phyloP scores from a whole-genome alignment of 2,797 vertebrate species.

The Acanthurus tractus region DNA sequence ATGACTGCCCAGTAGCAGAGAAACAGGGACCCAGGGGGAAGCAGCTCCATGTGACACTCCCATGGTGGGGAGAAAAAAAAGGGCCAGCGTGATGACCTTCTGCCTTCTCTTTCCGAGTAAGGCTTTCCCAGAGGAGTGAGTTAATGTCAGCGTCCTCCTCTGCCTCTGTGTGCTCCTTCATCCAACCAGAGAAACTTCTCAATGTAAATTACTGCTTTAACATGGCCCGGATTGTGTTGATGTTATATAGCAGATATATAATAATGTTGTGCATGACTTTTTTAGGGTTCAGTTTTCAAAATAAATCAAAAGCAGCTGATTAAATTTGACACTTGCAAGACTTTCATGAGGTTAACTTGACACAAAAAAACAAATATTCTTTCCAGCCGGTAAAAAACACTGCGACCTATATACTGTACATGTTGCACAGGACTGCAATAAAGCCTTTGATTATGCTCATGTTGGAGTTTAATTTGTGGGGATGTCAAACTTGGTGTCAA shows the following conservation, averaged over 20 bases:
- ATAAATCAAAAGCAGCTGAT: background rate
- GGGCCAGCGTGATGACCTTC: slow-evolving; percentile 28
- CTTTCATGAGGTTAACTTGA: background rate
- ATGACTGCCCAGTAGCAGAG: slow-evolving; percentile 54
- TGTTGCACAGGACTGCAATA: slow-evolving; percentile 5
- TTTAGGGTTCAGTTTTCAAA: background rate
- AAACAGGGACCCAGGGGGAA: slow-evolving; percentile 42
- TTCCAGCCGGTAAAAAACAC: slow-evolving; percentile 10
- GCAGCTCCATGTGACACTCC: slow-evolving; percentile 47
- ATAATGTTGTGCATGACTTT: background rate
- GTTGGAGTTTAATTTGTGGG: slow-evolving; percentile 25
- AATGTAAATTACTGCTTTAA: background rate
- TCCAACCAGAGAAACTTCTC: slow-evolving; percentile 7
- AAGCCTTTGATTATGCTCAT: slow-evolving; percentile 32
- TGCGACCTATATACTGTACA: slow-evolving; percentile 5
- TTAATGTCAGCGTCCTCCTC: slow-evolving; percentile 39
- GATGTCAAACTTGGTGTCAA: slow-evolving; percentile 29
- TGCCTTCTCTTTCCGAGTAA: slow-evolving; percentile 8
- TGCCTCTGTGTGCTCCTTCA: slow-evolving; percentile 8
- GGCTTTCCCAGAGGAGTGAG: slow-evolving; percentile 43
- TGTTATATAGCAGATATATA: background rate
- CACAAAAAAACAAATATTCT: slow-evolving; percentile 22
- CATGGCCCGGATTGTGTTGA: background rate
- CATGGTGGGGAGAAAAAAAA: slow-evolving; percentile 20
- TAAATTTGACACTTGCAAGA: slow-evolving; percentile 6